Base-by-base conservation (phyloP, 2,113 vertebrate species). In the Malurus cyaneus region DNA sequence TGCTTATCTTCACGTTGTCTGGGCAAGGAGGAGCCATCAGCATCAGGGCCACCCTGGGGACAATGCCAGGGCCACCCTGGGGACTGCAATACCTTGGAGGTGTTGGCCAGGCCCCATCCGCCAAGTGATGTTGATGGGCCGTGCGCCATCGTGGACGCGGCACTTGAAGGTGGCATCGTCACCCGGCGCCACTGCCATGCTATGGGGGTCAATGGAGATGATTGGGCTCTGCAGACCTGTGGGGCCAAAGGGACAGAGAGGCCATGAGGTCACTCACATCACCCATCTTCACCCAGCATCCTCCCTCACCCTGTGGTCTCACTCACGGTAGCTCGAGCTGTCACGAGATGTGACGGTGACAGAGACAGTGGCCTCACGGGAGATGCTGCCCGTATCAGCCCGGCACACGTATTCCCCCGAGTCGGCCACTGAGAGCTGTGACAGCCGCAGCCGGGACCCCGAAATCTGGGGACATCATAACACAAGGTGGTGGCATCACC, bases 191-290 rank as follows among this genome's bases (percentile, higher is more conserved):
- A 99, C 98, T 0, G 98, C 97, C 36, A 98, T 97, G 24, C 98
- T 99, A 97, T 99, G 99, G 0, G 99, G 99, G 92, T 99, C 98
- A 0, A 99, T 99, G 95, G 98, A 99, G 94, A 99, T 99, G 96
- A 99, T 99, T 6, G 99, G 99, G 73, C 98, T 98, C 95, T 98
- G 98, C 18, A 98, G 98, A 83, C 99, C 99, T 99, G 96, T 1
- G 11, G n/a, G 61, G 62, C 32, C 86, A 50, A 53, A 31, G n/a
- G 14, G 13, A 50, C 50, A 8, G 81, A 77, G 57, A 74, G 57
- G 82, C 14, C 65, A 89, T 0, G 0, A 60, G 31, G 64, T 89
- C 60, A 42, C 14, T 24, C 25, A 3, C 1, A 9, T 24, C n/a
- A 12, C 17, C 15, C 32, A 36, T 6, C 11, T 18, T 2, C 5